Base-by-base conservation (phyloP, 2,113 vertebrate species). In the Chionomys nivalis region DNA sequence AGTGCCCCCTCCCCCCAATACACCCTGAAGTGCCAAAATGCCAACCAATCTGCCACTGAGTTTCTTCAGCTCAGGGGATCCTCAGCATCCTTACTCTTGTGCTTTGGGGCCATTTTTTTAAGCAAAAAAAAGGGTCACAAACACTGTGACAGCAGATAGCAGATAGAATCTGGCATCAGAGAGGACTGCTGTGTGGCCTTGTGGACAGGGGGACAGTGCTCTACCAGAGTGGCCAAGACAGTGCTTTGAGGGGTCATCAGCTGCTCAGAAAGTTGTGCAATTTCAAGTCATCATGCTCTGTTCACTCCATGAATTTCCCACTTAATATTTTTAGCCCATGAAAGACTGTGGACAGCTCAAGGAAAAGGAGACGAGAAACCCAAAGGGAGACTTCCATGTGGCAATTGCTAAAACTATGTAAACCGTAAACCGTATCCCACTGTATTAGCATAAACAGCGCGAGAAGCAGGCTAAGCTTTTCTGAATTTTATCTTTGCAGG, bases 341-440 rank as follows among this genome's bases (percentile, higher is more conserved):
- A 33, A 21, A 78, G 47, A 31, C 39, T 12, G 2, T 44, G 5
- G 10, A 33, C 14, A 78, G 68, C n/a, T 8, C 9, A 86, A 68
- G 47, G 21, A 90, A 36, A 75, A 36, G 31, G 44, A 82, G 65
- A 68, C 26, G 63, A 14, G 7, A 3, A 0, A 13, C 72, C 24
- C 26, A 82, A 81, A 28, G 68, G 55, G 36, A 83, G 12, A 66
- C 28, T 39, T 47, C 24, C 31, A 16, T 65, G 82, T 1, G 47
- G 47, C 8, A 58, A 65, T 83, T 87, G 94, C 63, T 82, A 61
- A 94, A 68, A 86, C 72, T 89, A 79, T 49, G 31, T 92, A 86
- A 92, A 79, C 81, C 68, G 31, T 92, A 86, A 92, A 79, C 81
- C 68, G 28, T 42, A 88, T 90, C 66, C 13, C 1, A 77, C 5